Percentiles rank a stretch among this genome's conserved stretches.
phyloP scores from a whole-genome alignment of 2,797 vertebrate genomes.

The Tadarida brasiliensis region DNA sequence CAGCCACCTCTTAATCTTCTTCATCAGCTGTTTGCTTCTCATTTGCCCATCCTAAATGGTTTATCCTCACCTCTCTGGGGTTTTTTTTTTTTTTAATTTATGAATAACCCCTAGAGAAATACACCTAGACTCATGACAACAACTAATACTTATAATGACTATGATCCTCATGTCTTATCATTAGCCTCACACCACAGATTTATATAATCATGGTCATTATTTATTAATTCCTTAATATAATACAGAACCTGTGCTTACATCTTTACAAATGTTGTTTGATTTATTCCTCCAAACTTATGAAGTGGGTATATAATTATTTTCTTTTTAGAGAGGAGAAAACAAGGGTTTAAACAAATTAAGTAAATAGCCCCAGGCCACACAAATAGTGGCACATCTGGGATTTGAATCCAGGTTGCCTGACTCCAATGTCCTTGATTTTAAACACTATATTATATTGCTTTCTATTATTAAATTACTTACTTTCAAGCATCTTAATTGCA shows the following conservation, averaged over 20 bases:
- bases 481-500: slow-evolving; percentile 44
- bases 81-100: not conserved
- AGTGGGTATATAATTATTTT: slow-evolving; percentile 1
- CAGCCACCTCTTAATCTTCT: not conserved
- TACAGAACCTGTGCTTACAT: not conserved
- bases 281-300: not conserved
- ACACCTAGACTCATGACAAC: not conserved
- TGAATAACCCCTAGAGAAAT: not conserved
- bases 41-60: not conserved
- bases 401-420: not conserved
- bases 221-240: not conserved
- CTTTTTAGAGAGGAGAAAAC: not conserved
- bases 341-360: not conserved
- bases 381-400: not conserved
- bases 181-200: not conserved
- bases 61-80: not conserved
- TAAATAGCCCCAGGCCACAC: not conserved
- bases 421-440: not conserved
- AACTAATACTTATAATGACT: not conserved
- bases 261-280: not conserved
- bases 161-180: not conserved
- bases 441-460: not conserved
- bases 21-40: not conserved
- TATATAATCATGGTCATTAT: not conserved
- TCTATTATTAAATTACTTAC: slow-evolving; percentile 37